Base-by-base conservation (phyloP, 2,888 invertebrate genomes). In the Pandemis heparana region DNA sequence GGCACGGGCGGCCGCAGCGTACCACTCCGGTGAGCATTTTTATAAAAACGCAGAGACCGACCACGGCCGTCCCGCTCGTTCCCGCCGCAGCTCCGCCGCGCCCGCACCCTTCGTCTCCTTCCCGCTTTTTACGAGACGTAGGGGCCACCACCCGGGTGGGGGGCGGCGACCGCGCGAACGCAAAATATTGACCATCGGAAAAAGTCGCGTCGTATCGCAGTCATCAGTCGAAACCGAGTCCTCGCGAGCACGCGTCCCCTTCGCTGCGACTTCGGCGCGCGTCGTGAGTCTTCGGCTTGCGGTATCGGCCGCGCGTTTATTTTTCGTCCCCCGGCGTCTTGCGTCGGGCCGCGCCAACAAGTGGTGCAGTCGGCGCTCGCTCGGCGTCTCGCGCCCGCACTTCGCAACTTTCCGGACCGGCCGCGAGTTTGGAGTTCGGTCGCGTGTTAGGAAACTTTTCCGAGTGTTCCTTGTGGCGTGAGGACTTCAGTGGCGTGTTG, bases 111-210 rank as follows among this genome's bases (percentile, higher is more conserved):
- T 92, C 94, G 94, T 94, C 94, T 95, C 95, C 92, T 94, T 94
- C 92, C 90, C 94, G 89, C 94, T 95, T 95, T 95, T 94, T 94
- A 94, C 94, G 94, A 94, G 94, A 95, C 94, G 92, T 87, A 91
- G 94, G 92, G 93, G 92, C 92, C 91, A 80, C 86, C 85, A 89
- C 92, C 91, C 90, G 91, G 87, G 92, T 90, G 93, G 82, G 92
- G 89, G 92, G 94, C 92, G 93, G 92, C 91, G 91, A 93, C 92
- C 92, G 89, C 92, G 93, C 91, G 92, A 94, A 94, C 94, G 93
- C 94, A 92, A 95, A 95, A 95, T 95, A 95, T 95, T 95, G 95
- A 95, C 94, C 95, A 95, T 94, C 92, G 94, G 94, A 95, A 94
- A 94, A 94, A 94, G 94, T 94, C 94, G 92, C 92, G 90, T 92